Evolutionary conservation across 2,113 vertebrate species (phyloP), one percentile per base, ranked within the genome.

Genomic region (Callorhinus ursinus): DNA sequence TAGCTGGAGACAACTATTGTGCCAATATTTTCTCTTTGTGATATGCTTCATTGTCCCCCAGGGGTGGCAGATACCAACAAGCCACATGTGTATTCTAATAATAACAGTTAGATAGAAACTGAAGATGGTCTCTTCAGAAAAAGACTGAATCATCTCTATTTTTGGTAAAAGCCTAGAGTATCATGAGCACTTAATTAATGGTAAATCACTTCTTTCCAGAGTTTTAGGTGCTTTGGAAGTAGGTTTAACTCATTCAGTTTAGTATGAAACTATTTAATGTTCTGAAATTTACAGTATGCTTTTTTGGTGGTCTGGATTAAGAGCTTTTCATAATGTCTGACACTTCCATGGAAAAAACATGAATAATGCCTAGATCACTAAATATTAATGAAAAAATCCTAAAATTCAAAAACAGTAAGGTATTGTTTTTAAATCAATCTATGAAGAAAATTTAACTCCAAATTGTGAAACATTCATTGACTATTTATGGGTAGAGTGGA

Each of bases 101-200:
- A 90, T 88, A 97, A 90, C 46, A 31, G 55, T 84, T 36, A 96
- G 33, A 88, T 39, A 86, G 53, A 95, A 97, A 97, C 53, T 90
- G 81, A 95, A 96, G 69, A 94, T 94, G 51, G 76, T 81, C 63
- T 90, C 57, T 84, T 76, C 31, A 55, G 83, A 95, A 97, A 95
- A 46, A 90, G 53, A 92, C 59, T 84, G 15, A 96, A 96, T 88
- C 90, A 93, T 92, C 71, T 95, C 80, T 95, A 93, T 85, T 96
- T 98, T 94, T 85, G 90, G 74, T 96, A 90, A 94, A 96, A 97
- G 46, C 39, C n/a, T 83, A 83, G 76, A 88, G n/a, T 90, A 92
- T 77, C 53, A 15, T 69, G 36, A 96, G 24, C 53, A 93, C 22
- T 96, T 96, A 96, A 92, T 96, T 97, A 94, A 49, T 63, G 92